Evolutionary conservation across 2,888 invertebrate species (phyloP).

Genomic region (Ophion costatus): DNA sequence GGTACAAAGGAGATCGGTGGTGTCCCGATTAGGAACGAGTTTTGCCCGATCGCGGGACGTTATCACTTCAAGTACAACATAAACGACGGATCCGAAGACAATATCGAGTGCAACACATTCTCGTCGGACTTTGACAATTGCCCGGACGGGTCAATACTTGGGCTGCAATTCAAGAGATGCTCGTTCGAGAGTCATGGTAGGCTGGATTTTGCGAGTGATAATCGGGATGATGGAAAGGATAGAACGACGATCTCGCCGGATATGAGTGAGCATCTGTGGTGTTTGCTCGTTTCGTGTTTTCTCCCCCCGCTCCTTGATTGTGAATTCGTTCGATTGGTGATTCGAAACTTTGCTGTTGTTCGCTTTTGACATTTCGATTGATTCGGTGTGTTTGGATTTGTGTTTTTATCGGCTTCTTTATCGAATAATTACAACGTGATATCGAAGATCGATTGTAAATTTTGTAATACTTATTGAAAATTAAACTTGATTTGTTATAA

Average conservation of each 20-base stretch:
- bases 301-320: not conserved
- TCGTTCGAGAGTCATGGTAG: constrained; percentile 85
- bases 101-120: constrained; percentile 85
- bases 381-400: not conserved
- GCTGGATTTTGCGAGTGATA: constrained; percentile 69
- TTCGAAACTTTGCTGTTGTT: not conserved
- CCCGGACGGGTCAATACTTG: constrained; percentile 86
- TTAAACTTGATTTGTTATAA: too few relatives aligned
- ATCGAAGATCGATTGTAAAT: too few relatives aligned
- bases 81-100: constrained; percentile 84
- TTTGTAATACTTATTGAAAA: too few relatives aligned
- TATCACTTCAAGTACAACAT: constrained; percentile 86
- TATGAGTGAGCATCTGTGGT: constrained; percentile 67
- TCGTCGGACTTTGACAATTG: constrained; percentile 87
- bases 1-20: constrained; percentile 85
- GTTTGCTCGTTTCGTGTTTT: constrained; percentile 63
- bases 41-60: constrained; percentile 87
- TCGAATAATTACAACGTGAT: too few relatives aligned
- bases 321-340: constrained; percentile 1
- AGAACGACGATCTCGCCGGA: constrained; percentile 58
- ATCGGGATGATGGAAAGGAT: constrained; percentile 56
- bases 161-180: constrained; percentile 86
- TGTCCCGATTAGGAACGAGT: constrained; percentile 85
- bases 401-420: not conserved
- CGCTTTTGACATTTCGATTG: not conserved